Evolutionary conservation across 2,888 invertebrate genomes (phyloP).

Genomic region (Leptopilina drosophilae): DNA sequence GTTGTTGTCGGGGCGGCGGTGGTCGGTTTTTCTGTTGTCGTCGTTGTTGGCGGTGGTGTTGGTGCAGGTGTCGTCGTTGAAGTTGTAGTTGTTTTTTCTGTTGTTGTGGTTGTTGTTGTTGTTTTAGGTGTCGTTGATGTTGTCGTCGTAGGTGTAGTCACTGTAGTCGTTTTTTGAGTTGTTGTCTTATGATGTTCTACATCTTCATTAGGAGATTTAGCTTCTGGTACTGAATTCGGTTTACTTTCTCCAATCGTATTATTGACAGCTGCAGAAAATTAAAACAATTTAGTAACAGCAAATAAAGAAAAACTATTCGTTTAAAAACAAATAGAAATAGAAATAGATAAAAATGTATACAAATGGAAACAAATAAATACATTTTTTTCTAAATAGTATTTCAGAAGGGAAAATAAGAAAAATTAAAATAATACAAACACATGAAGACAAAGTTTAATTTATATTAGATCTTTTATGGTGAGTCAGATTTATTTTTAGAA

Average conservation of each 20-base stretch:
- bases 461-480: not conserved
- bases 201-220: not conserved
- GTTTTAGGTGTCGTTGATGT: not conserved
- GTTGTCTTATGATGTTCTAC: too few species aligned
- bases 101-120: not conserved
- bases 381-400: too few species aligned
- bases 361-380: too few species aligned
- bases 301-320: not conserved
- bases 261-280: not conserved
- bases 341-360: too few species aligned
- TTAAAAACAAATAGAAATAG: not conserved
- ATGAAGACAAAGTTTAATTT: not conserved
- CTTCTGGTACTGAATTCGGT: not conserved
- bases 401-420: not conserved
- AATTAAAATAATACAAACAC: not conserved
- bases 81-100: constrained; percentile 30
- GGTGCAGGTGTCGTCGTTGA: constrained; percentile 61
- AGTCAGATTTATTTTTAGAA: constrained; percentile 34
- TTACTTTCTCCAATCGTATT: not conserved
- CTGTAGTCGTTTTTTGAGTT: too few species aligned
- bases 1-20: constrained; percentile 52
- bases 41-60: constrained; percentile 72
- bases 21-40: constrained; percentile 70
- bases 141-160: not conserved
- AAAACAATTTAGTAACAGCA: not conserved